Percentiles rank a stretch among this genome's conserved stretches.
Evolutionary conservation across 2,797 vertebrate species (phyloP).

Genomic region (Sciurus vulgaris): DNA sequence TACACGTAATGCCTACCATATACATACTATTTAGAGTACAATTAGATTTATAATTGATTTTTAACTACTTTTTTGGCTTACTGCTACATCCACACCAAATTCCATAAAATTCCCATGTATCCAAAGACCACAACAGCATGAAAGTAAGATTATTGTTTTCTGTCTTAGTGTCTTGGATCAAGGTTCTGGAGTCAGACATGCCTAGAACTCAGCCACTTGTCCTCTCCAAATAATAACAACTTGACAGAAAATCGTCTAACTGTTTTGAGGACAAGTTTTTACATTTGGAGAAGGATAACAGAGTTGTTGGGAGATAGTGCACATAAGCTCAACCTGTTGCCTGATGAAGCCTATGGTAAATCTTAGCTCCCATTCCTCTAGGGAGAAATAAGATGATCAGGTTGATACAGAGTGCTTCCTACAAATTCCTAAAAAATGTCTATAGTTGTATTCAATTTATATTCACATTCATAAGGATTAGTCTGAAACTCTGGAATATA

Average conservation of each 20-base stretch:
- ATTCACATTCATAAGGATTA: slow-evolving; percentile 47
- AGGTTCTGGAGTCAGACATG: neutral
- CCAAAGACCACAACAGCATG: neutral
- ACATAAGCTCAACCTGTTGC: neutral
- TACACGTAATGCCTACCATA: neutral
- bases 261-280: neutral
- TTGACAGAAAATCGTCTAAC: neutral
- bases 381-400: neutral
- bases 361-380: neutral
- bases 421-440: slow-evolving; percentile 1
- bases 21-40: neutral
- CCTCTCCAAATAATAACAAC: neutral
- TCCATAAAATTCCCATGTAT: neutral
- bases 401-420: neutral
- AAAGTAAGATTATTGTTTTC: neutral
- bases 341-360: neutral
- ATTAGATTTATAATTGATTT: neutral
- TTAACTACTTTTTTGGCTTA: slow-evolving; percentile 8
- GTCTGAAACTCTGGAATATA: neutral
- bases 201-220: neutral
- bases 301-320: neutral
- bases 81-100: neutral
- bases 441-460: neutral
- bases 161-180: neutral
- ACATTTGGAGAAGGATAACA: neutral